Evolutionary conservation across 1,140 invertebrate species (phyloP).

Genomic region (Drosophila serrata): DNA sequence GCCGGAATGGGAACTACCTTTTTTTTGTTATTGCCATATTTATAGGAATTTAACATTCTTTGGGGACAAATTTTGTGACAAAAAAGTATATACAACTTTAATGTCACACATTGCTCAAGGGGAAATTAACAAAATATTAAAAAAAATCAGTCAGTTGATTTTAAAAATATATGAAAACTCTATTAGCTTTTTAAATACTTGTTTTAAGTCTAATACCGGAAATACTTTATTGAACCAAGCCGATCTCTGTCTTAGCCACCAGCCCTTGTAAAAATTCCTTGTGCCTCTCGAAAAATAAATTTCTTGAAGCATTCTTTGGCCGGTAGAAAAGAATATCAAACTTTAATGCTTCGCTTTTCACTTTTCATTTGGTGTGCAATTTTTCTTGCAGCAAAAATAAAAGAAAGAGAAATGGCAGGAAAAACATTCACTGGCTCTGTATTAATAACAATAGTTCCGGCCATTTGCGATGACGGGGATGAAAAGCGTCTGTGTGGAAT

Average conservation of each 20-base stretch:
- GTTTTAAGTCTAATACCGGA: neutral
- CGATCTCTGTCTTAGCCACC: neutral
- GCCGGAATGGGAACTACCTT: conserved; percentile 6
- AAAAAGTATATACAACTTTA: neutral
- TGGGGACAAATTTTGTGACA: too few relatives aligned
- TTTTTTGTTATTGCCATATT: conserved; percentile 7
- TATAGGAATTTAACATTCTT: conserved; percentile 1
- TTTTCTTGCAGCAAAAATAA: conserved; percentile 39
- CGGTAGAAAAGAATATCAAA: neutral
- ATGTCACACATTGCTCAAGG: neutral
- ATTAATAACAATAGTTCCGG: conserved; percentile 77
- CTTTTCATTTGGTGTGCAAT: conserved; percentile 70
- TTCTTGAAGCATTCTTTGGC: conserved; percentile 38
- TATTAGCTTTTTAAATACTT: neutral
- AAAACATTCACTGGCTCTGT: conserved; percentile 55
- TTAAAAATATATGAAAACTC: neutral
- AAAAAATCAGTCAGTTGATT: too few relatives aligned
- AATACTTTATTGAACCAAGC: neutral
- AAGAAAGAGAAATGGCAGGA: conserved; percentile 13
- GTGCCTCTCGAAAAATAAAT: conserved; percentile 40
- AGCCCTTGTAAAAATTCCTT: conserved; percentile 10
- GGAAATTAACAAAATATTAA: neutral
- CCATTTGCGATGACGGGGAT: conserved; percentile 52
- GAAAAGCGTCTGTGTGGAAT: conserved; percentile 18
- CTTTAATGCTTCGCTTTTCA: conserved; percentile 48